Conservation (phyloP, 2,113 vertebrate species). For the Stegastes partitus region DNA sequence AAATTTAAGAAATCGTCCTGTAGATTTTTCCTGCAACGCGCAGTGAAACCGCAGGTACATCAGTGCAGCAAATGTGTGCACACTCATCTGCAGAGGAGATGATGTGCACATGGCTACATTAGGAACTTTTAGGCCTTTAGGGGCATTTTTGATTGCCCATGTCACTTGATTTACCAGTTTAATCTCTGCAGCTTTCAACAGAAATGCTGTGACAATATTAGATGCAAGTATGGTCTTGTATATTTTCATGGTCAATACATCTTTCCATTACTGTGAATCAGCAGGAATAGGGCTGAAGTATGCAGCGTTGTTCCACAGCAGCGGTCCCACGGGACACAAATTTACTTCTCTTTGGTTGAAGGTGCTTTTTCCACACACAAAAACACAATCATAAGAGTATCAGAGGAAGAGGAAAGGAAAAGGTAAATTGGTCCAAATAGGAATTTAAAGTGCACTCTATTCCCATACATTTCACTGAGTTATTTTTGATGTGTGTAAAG, state of each 20-base stretch:
- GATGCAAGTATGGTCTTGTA: slow-evolving; percentile 15
- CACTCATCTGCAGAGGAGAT: slow-evolving; percentile 16
- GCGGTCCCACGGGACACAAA: slow-evolving; percentile 33
- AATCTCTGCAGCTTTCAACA: slow-evolving; percentile 49
- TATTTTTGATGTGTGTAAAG: slow-evolving; percentile 67
- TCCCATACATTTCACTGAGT: slow-evolving; percentile 50
- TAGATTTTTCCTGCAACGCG: not conserved
- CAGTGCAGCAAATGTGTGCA: not conserved
- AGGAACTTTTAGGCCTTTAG: slow-evolving; percentile 22
- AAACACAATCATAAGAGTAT: slow-evolving; percentile 53
- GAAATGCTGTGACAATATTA: slow-evolving; percentile 44
- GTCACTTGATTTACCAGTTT: slow-evolving; percentile 35
- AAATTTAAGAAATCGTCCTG: too few species aligned
- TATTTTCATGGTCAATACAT: slow-evolving; percentile 53
- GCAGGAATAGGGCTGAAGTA: slow-evolving; percentile 12
- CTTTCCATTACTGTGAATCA: slow-evolving; percentile 57
- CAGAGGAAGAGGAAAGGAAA: slow-evolving; percentile 22
- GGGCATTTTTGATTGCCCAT: slow-evolving; percentile 30
- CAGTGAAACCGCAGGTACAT: not conserved
- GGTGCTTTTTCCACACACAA: slow-evolving; percentile 47
- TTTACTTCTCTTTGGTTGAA: slow-evolving; percentile 36
- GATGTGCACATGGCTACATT: not conserved
- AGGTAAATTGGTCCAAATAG: slow-evolving; percentile 60
- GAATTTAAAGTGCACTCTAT: slow-evolving; percentile 67
- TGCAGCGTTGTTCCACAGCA: slow-evolving; percentile 21